Evolutionary conservation across 2,113 vertebrate genomes (phyloP).

Genomic region (Physeter macrocephalus): DNA sequence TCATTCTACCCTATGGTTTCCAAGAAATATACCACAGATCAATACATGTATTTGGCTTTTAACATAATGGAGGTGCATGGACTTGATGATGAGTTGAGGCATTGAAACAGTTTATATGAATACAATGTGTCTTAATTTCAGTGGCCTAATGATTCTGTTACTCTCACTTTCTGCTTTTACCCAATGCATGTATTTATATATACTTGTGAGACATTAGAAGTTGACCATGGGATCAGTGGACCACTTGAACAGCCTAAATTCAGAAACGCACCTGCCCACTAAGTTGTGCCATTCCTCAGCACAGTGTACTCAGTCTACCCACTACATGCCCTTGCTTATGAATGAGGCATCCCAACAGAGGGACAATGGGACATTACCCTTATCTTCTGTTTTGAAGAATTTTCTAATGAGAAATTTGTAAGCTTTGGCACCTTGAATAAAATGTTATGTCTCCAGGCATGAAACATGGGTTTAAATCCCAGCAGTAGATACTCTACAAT

Average conservation of each 20-base stretch:
- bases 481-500: not conserved
- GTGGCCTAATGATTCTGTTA: not conserved
- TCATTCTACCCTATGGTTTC: constrained; percentile 34
- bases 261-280: not conserved
- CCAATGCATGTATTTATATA: not conserved
- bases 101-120: constrained; percentile 42
- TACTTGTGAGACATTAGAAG: not conserved
- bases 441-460: not conserved
- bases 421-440: not conserved
- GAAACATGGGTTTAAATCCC: not conserved
- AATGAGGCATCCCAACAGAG: not conserved
- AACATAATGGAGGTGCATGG: constrained; percentile 40
- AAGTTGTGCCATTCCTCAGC: not conserved
- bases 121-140: constrained; percentile 28
- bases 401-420: not conserved
- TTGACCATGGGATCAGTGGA: not conserved
- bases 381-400: not conserved
- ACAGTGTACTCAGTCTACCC: not conserved
- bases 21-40: constrained; percentile 62
- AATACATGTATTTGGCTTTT: constrained; percentile 58
- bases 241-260: not conserved
- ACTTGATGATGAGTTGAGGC: not conserved
- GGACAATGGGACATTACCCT: not conserved
- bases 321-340: not conserved
- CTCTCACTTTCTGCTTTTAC: not conserved